Evolutionary conservation across 2,888 invertebrate genomes (phyloP).

Genomic region (Idaea biselata): DNA sequence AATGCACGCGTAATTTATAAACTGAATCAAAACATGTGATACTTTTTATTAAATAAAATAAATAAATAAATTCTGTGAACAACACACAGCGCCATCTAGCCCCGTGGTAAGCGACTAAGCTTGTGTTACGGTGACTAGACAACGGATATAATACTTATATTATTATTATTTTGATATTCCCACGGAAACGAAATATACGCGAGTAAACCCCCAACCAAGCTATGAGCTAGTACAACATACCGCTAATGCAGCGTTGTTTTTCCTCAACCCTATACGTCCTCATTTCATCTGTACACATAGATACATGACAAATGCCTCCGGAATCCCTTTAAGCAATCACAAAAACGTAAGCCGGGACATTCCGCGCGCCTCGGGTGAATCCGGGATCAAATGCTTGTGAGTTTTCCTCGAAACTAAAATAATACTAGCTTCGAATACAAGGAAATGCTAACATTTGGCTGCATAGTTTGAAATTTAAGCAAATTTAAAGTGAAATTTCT

Average conservation of each 20-base stretch:
- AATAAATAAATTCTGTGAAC: too few species aligned
- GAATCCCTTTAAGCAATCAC: constrained; percentile 1
- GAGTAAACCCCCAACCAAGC: neutral
- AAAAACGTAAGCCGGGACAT: neutral
- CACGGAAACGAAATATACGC: too few species aligned
- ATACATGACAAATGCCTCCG: neutral
- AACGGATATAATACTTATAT: too few species aligned
- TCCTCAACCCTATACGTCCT: neutral
- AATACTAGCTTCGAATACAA: neutral
- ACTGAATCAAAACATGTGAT: too few species aligned
- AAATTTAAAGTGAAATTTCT: neutral
- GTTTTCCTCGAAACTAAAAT: neutral
- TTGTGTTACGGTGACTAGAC: too few species aligned
- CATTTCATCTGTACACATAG: neutral
- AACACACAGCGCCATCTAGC: too few species aligned
- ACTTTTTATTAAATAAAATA: too few species aligned
- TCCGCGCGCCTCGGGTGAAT: constrained; percentile 2
- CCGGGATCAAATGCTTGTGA: constrained; percentile 13
- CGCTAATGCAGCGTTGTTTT: neutral
- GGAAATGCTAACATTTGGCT: neutral
- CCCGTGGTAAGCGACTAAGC: too few species aligned
- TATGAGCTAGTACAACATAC: neutral
- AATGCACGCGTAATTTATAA: too few species aligned
- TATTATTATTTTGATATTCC: too few species aligned
- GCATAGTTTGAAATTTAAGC: neutral